Base-by-base conservation (phyloP, 2,113 vertebrate species). In the Columba janthina region DNA sequence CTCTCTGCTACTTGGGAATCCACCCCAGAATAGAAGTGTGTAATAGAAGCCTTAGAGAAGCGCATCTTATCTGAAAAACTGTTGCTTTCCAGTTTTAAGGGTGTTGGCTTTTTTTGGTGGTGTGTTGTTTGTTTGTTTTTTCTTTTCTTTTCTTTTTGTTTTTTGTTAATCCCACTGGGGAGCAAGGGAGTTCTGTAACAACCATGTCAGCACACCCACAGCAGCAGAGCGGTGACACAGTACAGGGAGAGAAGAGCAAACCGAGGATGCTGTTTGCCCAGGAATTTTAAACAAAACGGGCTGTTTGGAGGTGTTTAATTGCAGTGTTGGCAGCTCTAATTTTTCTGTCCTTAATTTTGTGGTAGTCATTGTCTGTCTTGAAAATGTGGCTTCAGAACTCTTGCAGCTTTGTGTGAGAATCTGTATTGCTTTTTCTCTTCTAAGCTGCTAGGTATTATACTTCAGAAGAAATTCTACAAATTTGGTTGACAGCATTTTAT, bases 21-120 rank as follows among this genome's bases (percentile, higher is more conserved):
- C 32, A 42, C 1, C 8, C 22, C 36, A 6, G 54, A 54, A 12
- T 10, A 46, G 5, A 34, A 3, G 28, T 46, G 31, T 0, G 0
- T 53, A 51, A 44, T 19, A 82, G 48, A 88, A 6, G 36, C 69
- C 17, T 53, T 57, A 19, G 40, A 70, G 36, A 22, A 76, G 18
- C 11, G 17, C 13, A 89, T 21, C 2, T 17, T 78, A 3, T 40
- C 71, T 70, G 46, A 80, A 44, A 77, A 36, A 46, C 10, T 20
- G 15, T 14, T 74, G 42, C 5, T n/a, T 89, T 91, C 69, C 56
- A 42, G 38, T 79, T 77, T 57, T 34, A 11, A 40, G 54, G 24
- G 40, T 40, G 40, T 40, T 40, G 40, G 40, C 40, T 40, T 40
- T 40, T 40, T 40, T 6, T 36, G 51, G 48, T 42, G 7, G 42